phyloP scores from a whole-genome alignment of 2,113 vertebrate genomes.

The Atlantisia rogersi region DNA sequence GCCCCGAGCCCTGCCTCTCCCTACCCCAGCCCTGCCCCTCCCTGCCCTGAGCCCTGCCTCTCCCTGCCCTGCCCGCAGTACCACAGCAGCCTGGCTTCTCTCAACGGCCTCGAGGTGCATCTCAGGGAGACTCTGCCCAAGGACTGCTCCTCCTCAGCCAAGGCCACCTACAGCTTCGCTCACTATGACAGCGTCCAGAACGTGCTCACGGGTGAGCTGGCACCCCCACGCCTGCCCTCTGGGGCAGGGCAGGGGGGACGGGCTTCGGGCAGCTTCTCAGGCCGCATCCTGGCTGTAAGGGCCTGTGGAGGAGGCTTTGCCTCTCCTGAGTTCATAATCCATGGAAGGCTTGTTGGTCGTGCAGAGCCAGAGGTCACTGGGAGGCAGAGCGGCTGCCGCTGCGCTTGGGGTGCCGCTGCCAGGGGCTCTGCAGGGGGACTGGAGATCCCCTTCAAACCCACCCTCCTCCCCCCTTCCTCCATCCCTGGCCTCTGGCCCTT shows the following conservation, averaged over 20 bases:
- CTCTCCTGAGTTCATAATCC: background rate
- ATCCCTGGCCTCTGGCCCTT: background rate
- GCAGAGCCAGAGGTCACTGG: background rate
- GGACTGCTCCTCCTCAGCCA: background rate
- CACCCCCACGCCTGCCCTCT: too few relatives aligned
- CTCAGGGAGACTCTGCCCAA: constrained; percentile 80
- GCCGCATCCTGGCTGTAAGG: background rate
- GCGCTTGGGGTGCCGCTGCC: background rate
- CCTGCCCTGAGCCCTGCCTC: too few relatives aligned
- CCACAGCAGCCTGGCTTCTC: constrained; percentile 92
- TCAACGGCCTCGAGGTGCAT: constrained; percentile 95
- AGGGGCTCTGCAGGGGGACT: background rate
- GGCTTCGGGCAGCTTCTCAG: background rate
- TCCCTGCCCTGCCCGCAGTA: constrained; percentile 74
- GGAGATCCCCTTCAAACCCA: background rate
- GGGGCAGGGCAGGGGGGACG: too few relatives aligned
- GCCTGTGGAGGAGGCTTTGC: background rate
- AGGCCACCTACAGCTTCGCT: constrained; percentile 81
- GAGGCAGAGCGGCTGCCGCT: background rate
- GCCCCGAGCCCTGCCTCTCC: too few relatives aligned
- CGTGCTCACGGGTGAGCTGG: constrained; percentile 81
- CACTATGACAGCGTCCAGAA: constrained; percentile 90
- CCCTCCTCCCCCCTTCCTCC: background rate
- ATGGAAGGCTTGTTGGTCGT: background rate
- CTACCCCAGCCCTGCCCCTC: too few relatives aligned